A percentile compares a stretch with the other conserved stretches of the same genome.
These are phyloP conservation scores for Amphipyra tragopoginis DNA, from an alignment of 2,888 invertebrate genomes.

Conservation along the genomic window DNA sequence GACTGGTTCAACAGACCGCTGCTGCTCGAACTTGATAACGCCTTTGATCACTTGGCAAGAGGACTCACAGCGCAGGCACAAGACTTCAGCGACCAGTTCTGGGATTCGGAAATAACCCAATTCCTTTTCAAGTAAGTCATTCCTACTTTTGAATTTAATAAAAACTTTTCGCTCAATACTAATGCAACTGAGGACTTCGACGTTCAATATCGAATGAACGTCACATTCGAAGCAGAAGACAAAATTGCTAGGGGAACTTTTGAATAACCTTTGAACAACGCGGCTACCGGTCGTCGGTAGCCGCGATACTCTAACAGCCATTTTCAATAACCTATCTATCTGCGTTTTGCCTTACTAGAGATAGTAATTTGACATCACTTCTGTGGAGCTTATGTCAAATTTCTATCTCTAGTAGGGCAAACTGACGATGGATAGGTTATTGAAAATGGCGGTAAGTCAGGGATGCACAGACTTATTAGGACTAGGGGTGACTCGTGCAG, in stretches of 20 bases:
- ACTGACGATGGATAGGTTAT: too few species aligned
- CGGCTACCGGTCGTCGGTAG: too few species aligned
- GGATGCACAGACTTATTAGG: too few species aligned
- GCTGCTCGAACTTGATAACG: slow-evolving; percentile 91
- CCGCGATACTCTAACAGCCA: too few species aligned
- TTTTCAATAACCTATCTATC: too few species aligned
- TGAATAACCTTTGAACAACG: too few species aligned
- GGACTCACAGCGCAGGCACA: slow-evolving; percentile 94
- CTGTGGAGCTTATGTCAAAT: too few species aligned
- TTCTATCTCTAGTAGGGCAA: too few species aligned
- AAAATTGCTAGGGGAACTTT: slow-evolving; percentile 4
- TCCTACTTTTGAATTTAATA: slow-evolving; percentile 26
- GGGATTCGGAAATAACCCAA: slow-evolving; percentile 92
- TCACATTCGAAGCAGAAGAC: slow-evolving; percentile 2
- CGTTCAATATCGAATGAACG: slow-evolving; percentile 8
- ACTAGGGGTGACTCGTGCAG: too few species aligned
- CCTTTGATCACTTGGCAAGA: slow-evolving; percentile 93
- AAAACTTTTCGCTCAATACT: slow-evolving; percentile 23
- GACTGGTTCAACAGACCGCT: slow-evolving; percentile 93
- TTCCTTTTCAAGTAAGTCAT: slow-evolving; percentile 82
- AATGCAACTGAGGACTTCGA: slow-evolving; percentile 1
- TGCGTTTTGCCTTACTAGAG: too few species aligned
- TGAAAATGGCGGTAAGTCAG: too few species aligned
- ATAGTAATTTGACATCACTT: too few species aligned
- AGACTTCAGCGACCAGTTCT: slow-evolving; percentile 93